Percentiles rank a stretch among this genome's conserved stretches.
Conservation (phyloP, 1,140 invertebrate species). For the Leptinotarsa texana region DNA sequence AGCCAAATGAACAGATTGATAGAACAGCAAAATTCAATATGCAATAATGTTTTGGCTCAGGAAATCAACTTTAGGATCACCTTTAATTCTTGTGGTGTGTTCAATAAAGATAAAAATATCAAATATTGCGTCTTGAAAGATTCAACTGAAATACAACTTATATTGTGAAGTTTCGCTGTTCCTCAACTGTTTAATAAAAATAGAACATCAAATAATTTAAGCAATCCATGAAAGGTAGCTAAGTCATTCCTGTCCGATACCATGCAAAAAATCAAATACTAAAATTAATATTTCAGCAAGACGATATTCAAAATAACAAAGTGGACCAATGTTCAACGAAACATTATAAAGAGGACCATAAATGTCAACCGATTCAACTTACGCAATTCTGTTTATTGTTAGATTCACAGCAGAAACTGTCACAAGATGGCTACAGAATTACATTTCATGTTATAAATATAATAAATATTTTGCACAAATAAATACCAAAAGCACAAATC, state of each 20-base stretch:
- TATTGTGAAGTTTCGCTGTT: too few relatives aligned
- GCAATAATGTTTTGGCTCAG: too few relatives aligned
- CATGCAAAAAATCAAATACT: background rate
- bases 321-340: constrained; percentile 1
- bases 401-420: constrained; percentile 87
- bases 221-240: too few relatives aligned
- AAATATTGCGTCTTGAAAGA: too few relatives aligned
- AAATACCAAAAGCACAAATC: background rate
- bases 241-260: background rate
- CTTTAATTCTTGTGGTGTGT: too few relatives aligned
- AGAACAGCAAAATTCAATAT: too few relatives aligned
- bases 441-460: constrained; percentile 45
- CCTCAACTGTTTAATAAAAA: too few relatives aligned
- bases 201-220: too few relatives aligned
- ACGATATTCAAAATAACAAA: constrained; percentile 1
- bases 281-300: background rate
- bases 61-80: too few relatives aligned
- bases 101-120: too few relatives aligned
- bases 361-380: constrained; percentile 61
- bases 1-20: too few relatives aligned
- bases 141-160: too few relatives aligned
- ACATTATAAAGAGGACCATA: constrained; percentile 21
- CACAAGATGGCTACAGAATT: constrained; percentile 80
- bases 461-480: background rate
- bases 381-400: constrained; percentile 87